These are phyloP conservation scores for Rhorus exstirpatorius DNA, from an alignment of 2,888 invertebrate genomes.

Conservation along the genomic window DNA sequence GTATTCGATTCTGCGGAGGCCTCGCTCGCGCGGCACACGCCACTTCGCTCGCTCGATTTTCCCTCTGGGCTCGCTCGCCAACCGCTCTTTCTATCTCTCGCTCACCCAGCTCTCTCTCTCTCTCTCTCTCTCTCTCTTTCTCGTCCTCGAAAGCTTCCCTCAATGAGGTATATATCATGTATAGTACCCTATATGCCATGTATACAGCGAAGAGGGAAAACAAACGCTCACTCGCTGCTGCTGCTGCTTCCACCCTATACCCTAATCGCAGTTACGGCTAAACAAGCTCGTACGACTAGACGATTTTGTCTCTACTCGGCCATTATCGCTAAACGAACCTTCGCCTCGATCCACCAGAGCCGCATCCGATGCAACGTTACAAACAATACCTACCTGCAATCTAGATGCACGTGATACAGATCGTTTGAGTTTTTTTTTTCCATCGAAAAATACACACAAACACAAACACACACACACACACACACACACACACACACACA, in stretches of 20 bases:
- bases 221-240: conserved; percentile 53
- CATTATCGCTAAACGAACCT: conserved; percentile 58
- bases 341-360: conserved; percentile 23
- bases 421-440: background rate
- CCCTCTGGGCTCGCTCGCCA: conserved; percentile 34
- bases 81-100: conserved; percentile 14
- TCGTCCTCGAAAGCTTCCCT: conserved; percentile 10
- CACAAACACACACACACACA: too few relatives aligned
- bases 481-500: too few relatives aligned
- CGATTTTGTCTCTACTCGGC: conserved; percentile 24
- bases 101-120: conserved; percentile 24
- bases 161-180: background rate
- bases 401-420: background rate
- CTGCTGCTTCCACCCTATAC: conserved; percentile 5
- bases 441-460: too few relatives aligned
- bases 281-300: conserved; percentile 64
- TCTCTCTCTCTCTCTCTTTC: conserved; percentile 12
- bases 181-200: conserved; percentile 19
- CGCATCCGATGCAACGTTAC: background rate
- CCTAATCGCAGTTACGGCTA: conserved; percentile 66
- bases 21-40: conserved; percentile 11
- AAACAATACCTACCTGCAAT: background rate
- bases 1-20: conserved; percentile 73
- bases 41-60: conserved; percentile 42
- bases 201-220: conserved; percentile 52